Evolutionary conservation across 2,113 vertebrate genomes (phyloP).

Genomic region (Asarcornis scutulata): DNA sequence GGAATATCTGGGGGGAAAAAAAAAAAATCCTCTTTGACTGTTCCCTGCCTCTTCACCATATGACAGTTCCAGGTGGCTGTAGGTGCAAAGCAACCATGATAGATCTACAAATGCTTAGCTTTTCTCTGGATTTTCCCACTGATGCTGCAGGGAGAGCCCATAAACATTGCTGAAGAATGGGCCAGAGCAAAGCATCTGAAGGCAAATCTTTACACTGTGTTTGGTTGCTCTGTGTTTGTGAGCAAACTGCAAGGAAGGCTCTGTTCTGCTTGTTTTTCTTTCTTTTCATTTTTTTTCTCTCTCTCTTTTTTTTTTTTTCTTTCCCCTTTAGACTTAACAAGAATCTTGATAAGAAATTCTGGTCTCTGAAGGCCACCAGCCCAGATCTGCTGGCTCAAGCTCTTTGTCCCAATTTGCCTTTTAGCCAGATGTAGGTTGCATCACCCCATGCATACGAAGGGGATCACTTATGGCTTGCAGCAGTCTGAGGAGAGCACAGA

Average conservation of each 20-base stretch:
- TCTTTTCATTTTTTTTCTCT: not conserved
- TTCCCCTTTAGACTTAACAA: not conserved
- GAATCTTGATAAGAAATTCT: not conserved
- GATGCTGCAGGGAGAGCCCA: not conserved
- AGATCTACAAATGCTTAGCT: not conserved
- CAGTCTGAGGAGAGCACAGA: fast-evolving
- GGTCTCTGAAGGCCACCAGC: not conserved
- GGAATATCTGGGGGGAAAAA: fast-evolving
- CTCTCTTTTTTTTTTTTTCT: not conserved
- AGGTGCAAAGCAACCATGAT: not conserved
- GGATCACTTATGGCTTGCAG: not conserved
- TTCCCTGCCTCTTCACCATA: not conserved
- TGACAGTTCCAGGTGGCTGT: not conserved
- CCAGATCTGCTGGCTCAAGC: not conserved
- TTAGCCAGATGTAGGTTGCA: not conserved
- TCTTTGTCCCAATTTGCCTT: not conserved
- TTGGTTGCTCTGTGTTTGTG: not conserved
- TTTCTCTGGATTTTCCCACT: fast-evolving
- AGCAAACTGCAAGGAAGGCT: not conserved
- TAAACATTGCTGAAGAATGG: not conserved
- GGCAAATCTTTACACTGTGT: not conserved
- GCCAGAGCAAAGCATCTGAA: not conserved
- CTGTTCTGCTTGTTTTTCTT: not conserved
- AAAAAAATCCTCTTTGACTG: not conserved
- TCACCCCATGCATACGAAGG: fast-evolving